These are phyloP conservation scores for Cerceris rybyensis DNA, from an alignment of 2,888 invertebrate species.

Conservation along the genomic window DNA sequence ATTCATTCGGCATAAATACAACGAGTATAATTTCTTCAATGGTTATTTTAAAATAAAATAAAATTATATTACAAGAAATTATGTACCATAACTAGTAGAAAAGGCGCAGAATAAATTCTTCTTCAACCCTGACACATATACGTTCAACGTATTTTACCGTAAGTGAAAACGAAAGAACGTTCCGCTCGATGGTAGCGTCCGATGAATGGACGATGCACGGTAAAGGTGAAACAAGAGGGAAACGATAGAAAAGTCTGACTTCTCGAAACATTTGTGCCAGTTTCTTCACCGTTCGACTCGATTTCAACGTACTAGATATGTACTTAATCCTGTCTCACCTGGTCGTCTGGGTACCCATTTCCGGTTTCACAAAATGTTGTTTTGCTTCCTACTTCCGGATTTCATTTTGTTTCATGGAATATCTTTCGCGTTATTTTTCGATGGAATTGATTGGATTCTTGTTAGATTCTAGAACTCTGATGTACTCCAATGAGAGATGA, in stretches of 20 bases:
- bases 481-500: too few species aligned
- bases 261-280: slow-evolving; percentile 34
- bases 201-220: slow-evolving; percentile 38
- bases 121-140: slow-evolving; percentile 53
- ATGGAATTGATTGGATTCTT: too few species aligned
- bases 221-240: slow-evolving; percentile 56
- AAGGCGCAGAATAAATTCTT: background rate
- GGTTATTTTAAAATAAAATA: too few species aligned
- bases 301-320: slow-evolving; percentile 45
- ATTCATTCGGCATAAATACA: too few species aligned
- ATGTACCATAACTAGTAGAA: background rate
- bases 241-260: slow-evolving; percentile 49
- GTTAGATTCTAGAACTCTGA: too few species aligned
- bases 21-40: too few species aligned
- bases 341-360: slow-evolving; percentile 27
- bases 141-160: slow-evolving; percentile 23
- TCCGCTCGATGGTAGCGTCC: slow-evolving; percentile 37
- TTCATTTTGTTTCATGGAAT: background rate
- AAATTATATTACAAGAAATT: too few species aligned
- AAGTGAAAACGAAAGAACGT: slow-evolving; percentile 61
- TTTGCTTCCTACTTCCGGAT: slow-evolving; percentile 38
- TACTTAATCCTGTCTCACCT: slow-evolving; percentile 43
- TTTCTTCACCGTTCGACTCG: slow-evolving; percentile 40
- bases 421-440: background rate
- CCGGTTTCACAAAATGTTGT: slow-evolving; percentile 35